Evolutionary conservation across 2,113 vertebrate genomes (phyloP).

Genomic region (Nothoprocta pentlandii): DNA sequence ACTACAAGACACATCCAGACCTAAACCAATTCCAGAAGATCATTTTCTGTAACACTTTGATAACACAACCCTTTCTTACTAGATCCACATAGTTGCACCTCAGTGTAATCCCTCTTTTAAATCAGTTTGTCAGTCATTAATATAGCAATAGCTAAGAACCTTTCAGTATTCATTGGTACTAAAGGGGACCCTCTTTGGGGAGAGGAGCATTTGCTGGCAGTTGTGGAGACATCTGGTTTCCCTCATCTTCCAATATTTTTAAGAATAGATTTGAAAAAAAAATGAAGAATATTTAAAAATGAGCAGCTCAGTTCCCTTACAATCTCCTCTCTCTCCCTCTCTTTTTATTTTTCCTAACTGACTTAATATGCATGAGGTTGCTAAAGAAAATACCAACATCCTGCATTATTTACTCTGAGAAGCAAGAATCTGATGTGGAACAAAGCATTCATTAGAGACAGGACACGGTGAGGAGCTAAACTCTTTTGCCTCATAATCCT

Average conservation of each 20-base stretch:
- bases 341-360: neutral
- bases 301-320: neutral
- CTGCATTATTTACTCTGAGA: constrained; percentile 22
- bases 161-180: neutral
- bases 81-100: neutral
- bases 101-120: neutral
- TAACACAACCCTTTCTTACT: neutral
- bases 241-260: neutral
- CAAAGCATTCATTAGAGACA: constrained; percentile 24
- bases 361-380: neutral
- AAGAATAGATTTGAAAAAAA: neutral
- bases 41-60: neutral
- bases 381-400: constrained; percentile 25
- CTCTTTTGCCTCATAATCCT: neutral
- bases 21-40: constrained; percentile 20
- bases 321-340: neutral
- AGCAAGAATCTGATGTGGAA: constrained; percentile 14
- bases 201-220: neutral
- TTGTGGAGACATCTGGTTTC: neutral
- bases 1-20: constrained; percentile 49
- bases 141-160: neutral
- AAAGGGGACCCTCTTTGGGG: neutral
- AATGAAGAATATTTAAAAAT: neutral
- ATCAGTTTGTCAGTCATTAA: neutral
- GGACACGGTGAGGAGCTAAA: neutral